Evolutionary conservation across 2,888 invertebrate species (phyloP).

Genomic region (Tromatobia lineatoria): DNA sequence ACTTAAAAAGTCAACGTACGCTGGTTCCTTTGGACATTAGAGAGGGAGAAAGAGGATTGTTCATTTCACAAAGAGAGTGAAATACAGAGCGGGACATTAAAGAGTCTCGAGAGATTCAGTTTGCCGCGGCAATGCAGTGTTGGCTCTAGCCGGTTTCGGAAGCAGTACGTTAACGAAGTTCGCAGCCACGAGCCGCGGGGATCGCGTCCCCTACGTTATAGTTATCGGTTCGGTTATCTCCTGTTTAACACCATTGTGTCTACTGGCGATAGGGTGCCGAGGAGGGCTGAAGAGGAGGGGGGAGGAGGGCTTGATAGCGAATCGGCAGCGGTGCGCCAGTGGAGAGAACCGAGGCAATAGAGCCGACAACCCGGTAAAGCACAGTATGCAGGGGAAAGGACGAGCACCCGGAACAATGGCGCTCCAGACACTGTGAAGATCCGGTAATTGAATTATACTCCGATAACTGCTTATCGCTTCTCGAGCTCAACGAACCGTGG

Average conservation of each 20-base stretch:
- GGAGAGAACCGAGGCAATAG: conserved; percentile 46
- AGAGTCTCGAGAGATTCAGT: conserved; percentile 75
- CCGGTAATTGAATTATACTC: conserved; percentile 84
- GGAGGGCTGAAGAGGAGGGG: conserved; percentile 69
- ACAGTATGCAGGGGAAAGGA: conserved; percentile 55
- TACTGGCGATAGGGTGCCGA: conserved; percentile 63
- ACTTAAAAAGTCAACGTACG: too few relatives aligned
- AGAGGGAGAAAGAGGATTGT: background rate
- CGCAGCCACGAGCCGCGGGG: conserved; percentile 56
- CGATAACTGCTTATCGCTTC: conserved; percentile 80
- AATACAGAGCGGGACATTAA: conserved; percentile 72
- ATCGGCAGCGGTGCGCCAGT: conserved; percentile 73
- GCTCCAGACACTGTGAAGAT: conserved; percentile 79
- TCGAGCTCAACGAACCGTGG: conserved; percentile 61
- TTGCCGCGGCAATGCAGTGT: conserved; percentile 47
- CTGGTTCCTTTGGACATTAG: too few relatives aligned
- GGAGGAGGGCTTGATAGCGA: conserved; percentile 80
- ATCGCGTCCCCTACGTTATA: conserved; percentile 65
- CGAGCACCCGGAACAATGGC: conserved; percentile 76
- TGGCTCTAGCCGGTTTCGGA: conserved; percentile 62
- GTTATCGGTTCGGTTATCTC: conserved; percentile 81
- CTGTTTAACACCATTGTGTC: conserved; percentile 83
- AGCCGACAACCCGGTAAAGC: conserved; percentile 33
- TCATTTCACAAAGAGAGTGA: background rate
- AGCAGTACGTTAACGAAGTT: conserved; percentile 74